phyloP scores from a whole-genome alignment of 1,140 invertebrate genomes.

The Rhizoglyphus robini region DNA sequence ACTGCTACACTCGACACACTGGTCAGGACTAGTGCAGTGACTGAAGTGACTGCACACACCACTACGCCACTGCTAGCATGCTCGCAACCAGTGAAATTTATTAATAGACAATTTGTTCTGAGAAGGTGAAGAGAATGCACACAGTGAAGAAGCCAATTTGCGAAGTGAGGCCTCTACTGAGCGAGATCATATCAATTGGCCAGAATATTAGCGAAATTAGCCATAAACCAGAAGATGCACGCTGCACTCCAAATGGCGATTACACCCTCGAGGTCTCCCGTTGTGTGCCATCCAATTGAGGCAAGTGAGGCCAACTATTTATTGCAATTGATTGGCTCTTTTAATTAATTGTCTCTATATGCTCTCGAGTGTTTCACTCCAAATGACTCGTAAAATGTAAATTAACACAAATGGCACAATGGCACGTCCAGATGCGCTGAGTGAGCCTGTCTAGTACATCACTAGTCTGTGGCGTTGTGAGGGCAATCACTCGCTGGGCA shows the following conservation, averaged over 20 bases:
- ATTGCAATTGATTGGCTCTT: background rate
- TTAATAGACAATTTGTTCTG: conserved; percentile 12
- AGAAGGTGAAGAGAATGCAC: background rate
- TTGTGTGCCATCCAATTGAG: background rate
- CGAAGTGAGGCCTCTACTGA: background rate
- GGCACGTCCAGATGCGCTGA: too few relatives aligned
- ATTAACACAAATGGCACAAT: background rate
- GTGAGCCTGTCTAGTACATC: too few relatives aligned
- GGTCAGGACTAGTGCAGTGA: too few relatives aligned
- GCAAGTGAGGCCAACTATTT: background rate
- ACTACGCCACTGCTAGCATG: too few relatives aligned
- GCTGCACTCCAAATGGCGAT: background rate
- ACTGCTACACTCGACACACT: background rate
- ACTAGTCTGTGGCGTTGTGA: too few relatives aligned
- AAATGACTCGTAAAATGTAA: too few relatives aligned
- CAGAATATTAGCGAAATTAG: conserved; percentile 9
- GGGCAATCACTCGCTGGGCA: too few relatives aligned
- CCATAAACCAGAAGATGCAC: background rate
- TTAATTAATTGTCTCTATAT: too few relatives aligned
- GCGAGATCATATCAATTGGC: conserved; percentile 13
- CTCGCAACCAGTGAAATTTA: background rate
- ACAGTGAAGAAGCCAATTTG: background rate
- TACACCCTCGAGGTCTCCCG: background rate
- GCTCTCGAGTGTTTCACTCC: too few relatives aligned
- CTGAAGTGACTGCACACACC: too few relatives aligned